A percentile compares a stretch with the other conserved stretches of the same genome.
phyloP scores from a whole-genome alignment of 2,113 vertebrate species.

The Panurus biarmicus region DNA sequence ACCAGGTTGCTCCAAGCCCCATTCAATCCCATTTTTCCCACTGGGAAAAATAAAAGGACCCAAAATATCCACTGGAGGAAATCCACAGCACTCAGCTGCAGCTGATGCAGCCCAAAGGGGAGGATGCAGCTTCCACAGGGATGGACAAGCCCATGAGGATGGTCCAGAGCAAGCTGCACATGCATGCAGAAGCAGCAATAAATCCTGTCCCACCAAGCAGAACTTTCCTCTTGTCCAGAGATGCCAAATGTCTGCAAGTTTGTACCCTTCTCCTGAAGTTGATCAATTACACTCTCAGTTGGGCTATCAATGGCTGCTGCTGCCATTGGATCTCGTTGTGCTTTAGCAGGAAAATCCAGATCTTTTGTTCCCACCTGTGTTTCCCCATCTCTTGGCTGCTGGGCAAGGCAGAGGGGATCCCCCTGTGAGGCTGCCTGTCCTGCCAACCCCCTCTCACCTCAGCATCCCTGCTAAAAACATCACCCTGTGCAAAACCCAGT shows the following conservation, averaged over 20 bases:
- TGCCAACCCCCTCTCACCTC: not conserved
- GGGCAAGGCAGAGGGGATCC: not conserved
- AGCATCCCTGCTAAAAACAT: not conserved
- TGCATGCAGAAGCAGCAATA: not conserved
- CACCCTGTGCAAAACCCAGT: not conserved
- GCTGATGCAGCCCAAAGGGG: not conserved
- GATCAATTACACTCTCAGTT: not conserved
- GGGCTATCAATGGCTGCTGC: not conserved
- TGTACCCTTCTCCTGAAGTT: not conserved
- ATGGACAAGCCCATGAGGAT: not conserved
- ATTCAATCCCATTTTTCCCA: not conserved
- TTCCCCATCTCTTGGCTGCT: not conserved
- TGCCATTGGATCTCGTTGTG: not conserved
- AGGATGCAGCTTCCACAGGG: not conserved
- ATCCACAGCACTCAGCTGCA: not conserved
- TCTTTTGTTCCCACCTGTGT: not conserved
- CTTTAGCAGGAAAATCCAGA: not conserved
- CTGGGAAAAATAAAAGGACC: not conserved
- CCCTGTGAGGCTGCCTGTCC: not conserved
- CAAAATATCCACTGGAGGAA: not conserved
- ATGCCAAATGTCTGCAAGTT: not conserved
- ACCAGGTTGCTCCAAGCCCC: not conserved
- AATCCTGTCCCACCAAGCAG: not conserved
- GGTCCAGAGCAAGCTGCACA: not conserved
- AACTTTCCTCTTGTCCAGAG: not conserved